These are phyloP conservation scores for Lutraria rhynchaena DNA, from an alignment of 1,140 invertebrate species.

Conservation along the genomic window DNA sequence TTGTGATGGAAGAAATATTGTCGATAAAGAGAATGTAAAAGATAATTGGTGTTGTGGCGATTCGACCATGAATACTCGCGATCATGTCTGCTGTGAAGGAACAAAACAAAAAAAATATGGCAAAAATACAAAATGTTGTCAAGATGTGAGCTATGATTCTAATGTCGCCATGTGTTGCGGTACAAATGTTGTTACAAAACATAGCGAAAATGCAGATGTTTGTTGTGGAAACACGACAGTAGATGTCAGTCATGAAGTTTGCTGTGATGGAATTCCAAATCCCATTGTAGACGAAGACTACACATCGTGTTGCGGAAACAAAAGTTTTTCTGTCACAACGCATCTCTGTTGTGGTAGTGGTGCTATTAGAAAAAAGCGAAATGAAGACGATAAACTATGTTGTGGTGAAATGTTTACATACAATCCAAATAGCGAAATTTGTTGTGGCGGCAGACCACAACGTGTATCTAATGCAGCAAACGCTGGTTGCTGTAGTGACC, in stretches of 20 bases:
- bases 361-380: conserved; percentile 8
- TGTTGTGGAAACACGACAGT: conserved; percentile 12
- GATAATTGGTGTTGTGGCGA: conserved; percentile 45
- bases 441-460: conserved; percentile 18
- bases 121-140: conserved; percentile 30
- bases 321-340: conserved; percentile 8
- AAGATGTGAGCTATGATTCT: conserved; percentile 33
- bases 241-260: conserved; percentile 28
- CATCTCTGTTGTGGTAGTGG: conserved; percentile 16
- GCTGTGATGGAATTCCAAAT: conserved; percentile 32
- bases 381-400: conserved; percentile 22
- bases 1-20: conserved; percentile 10
- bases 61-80: conserved; percentile 21
- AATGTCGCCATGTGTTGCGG: conserved; percentile 14
- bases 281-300: not conserved
- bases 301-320: conserved; percentile 28
- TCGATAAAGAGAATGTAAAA: not conserved
- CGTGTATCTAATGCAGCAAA: conserved; percentile 1
- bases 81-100: conserved; percentile 33
- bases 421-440: conserved; percentile 25
- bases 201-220: conserved; percentile 2
- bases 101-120: conserved; percentile 20
- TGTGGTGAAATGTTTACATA: conserved; percentile 14
- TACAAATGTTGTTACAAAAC: conserved; percentile 19
- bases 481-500: conserved; percentile 22